Base-by-base conservation (phyloP, 1,140 invertebrate genomes). In the Drosophila melanogaster region DNA sequence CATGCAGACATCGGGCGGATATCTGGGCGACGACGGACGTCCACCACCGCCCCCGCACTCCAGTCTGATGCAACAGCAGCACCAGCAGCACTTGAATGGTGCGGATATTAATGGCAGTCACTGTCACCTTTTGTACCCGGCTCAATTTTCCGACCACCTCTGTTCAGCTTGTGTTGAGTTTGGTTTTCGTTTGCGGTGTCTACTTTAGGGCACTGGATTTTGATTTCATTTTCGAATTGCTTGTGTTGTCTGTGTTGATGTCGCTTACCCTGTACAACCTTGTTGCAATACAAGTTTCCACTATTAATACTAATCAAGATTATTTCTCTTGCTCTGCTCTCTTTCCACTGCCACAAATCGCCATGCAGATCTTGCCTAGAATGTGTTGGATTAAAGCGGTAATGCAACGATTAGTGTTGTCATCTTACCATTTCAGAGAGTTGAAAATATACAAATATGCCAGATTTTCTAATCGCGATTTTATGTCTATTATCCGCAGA, bases 21-120 rank as follows among this genome's bases (percentile, higher is more conserved):
- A 79, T 56, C 81, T 87, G 87, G 94, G 93, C 75, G 93, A 94
- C 92, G 94, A 95, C 86, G 93, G 94, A 70, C 92, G 92, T 43
- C 95, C 95, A 69, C 95, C 95, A 61, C 95, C 95, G 70, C 95
- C 94, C 61, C 94, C 94, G 67, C 94, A 93, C 92, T 95, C 94
- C 86, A 96, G 96, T 92, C 94, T 98, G 85, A 95, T 98, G 93
- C 96, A 97, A 91, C 80, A 96, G 35, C 94, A 97, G 83, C 95
- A 97, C 93, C 96, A 97, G 91, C 74, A 86, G 62, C 85, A 89
- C 54, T 57, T 89, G 77, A 89, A 89, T 35, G 95, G 96, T 96
- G 70, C 79, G 81, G 61, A 79, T 70, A 75, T 67, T 79, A 51
- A 46, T 54, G 66, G 33, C 67, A 61, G 40, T 71, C 57, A 35